Evolutionary conservation across 2,797 vertebrate species (phyloP).

Genomic region (Sternotherus odoratus): DNA sequence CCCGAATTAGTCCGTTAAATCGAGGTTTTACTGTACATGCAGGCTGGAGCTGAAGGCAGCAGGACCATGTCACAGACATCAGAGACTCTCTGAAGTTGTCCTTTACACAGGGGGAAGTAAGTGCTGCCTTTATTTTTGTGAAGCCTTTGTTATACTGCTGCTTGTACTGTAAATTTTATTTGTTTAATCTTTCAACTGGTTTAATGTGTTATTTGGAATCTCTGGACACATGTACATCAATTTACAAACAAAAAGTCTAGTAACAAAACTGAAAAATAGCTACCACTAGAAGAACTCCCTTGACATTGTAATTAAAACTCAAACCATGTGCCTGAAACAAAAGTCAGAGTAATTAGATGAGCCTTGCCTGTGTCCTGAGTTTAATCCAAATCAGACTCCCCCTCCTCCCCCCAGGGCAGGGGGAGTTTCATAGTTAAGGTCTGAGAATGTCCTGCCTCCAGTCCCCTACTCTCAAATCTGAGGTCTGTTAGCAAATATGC

Average conservation of each 20-base stretch:
- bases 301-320: neutral
- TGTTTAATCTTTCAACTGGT: neutral
- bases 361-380: rapidly evolving
- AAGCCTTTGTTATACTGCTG: neutral
- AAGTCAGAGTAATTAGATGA: neutral
- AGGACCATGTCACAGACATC: neutral
- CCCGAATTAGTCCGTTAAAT: too few relatives aligned
- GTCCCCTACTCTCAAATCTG: neutral
- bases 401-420: neutral
- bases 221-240: neutral
- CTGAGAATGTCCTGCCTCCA: neutral
- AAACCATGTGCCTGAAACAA: neutral
- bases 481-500: neutral
- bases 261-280: neutral
- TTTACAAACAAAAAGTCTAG: neutral
- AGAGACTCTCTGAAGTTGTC: conserved; percentile 20
- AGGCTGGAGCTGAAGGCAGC: neutral
- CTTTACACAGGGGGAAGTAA: neutral
- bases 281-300: neutral
- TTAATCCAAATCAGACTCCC: rapidly evolving
- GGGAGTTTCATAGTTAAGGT: neutral
- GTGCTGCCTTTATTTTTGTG: neutral
- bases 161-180: neutral
- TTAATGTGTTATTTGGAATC: neutral
- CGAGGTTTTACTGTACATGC: too few relatives aligned